These are phyloP conservation scores for Bradypus variegatus DNA, from an alignment of 2,797 vertebrate species.

Conservation along the genomic window DNA sequence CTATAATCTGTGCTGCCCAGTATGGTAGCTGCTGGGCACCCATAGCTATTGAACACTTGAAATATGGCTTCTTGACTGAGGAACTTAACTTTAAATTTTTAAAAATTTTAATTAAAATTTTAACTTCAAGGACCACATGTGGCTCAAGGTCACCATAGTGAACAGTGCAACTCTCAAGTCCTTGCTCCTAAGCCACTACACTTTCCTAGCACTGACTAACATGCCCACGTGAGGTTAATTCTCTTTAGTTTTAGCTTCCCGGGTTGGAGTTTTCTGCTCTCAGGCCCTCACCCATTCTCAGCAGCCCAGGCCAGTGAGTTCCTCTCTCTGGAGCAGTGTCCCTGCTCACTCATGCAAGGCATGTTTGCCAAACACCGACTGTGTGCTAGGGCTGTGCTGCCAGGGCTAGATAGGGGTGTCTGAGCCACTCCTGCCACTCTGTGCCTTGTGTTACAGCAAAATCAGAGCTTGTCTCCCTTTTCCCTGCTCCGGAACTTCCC, in stretches of 20 bases:
- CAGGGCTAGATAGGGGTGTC: fast-evolving
- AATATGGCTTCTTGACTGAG: not conserved
- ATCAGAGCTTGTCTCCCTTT: not conserved
- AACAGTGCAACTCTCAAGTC: no score
- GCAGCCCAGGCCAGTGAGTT: no score
- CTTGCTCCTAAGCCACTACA: not conserved
- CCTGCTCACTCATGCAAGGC: no score
- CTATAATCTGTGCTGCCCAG: fast-evolving
- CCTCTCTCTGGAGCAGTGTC: not conserved
- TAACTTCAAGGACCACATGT: not conserved
- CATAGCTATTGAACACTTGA: not conserved
- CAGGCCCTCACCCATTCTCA: not conserved
- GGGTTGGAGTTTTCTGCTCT: not conserved
- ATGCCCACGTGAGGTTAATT: not conserved
- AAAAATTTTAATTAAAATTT: not conserved
- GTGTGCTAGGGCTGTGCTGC: not conserved
- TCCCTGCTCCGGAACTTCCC: not conserved
- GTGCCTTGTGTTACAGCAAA: not conserved
- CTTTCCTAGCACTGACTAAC: not conserved
- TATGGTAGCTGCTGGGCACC: not conserved
- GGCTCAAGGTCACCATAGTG: not conserved
- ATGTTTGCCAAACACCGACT: fast-evolving
- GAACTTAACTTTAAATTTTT: not conserved
- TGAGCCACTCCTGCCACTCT: not conserved
- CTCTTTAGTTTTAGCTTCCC: not conserved